Base-by-base conservation (phyloP, 2,113 vertebrate species). In the Tursiops truncatus region DNA sequence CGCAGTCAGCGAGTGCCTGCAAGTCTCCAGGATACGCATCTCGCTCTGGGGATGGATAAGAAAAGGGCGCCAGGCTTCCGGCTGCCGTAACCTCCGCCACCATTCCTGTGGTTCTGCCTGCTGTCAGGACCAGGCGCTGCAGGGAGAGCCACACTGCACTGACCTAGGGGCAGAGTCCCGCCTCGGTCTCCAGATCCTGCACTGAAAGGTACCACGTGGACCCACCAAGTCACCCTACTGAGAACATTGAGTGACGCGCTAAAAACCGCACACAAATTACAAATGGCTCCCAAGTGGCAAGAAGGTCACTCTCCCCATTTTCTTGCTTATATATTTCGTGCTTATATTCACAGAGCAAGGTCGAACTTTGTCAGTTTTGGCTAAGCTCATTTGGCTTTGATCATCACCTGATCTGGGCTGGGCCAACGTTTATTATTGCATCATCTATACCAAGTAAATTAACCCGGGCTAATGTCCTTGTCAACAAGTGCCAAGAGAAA, bases 251-350 rank as follows among this genome's bases (percentile, higher is more conserved):
- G 26, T 56, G 83, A 74, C 26, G 31, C 53, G 15, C 53, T 53
- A 36, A 50, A 80, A 92, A 95, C 58, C 82, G 18, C 13, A 15
- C 21, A 89, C 60, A 95, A 38, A 10, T 84, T 60, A 80, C 73
- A 74, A 28, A 36, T 6, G 73, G 67, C 36, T n/a, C 38, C 67
- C 41, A 95, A 95, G 53, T 71, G 38, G 28, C 56, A 83, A 56
- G 12, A 94, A 58, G 63, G 70, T 10, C 62, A 14, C 83, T 94
- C 33, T 63, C 25, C 28, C 21, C 17, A n/a, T 58, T 86, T 77
- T 85, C n/a, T n/a, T 62, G 23, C 2, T 50, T 12, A 50, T 13
- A 50, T 50, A 50, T 50, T 50, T 50, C 31, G 5, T 28, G 33
- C 87, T 89, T 91, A 62, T 82, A 41, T 25, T 53, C 53, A 53